Evolutionary conservation across 2,888 invertebrate species (phyloP).

Genomic region (Mactromeris polynyma): DNA sequence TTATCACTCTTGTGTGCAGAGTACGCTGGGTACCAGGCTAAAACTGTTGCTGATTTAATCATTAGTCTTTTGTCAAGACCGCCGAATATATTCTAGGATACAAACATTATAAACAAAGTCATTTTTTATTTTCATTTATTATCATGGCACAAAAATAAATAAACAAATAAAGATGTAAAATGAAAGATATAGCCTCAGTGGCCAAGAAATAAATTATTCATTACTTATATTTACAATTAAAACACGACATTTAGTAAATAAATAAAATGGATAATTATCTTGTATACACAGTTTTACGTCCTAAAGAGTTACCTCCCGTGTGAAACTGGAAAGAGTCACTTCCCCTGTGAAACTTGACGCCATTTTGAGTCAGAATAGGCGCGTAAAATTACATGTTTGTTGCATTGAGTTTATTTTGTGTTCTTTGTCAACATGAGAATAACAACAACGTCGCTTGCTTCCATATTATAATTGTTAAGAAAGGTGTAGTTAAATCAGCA

Average conservation of each 20-base stretch:
- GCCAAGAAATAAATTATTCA: background rate
- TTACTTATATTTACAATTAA: background rate
- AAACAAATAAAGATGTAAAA: background rate
- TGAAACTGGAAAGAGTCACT: background rate
- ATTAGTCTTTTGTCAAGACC: no score
- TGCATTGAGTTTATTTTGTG: no score
- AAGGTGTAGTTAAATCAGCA: no score
- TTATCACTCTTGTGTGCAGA: no score
- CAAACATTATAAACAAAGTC: background rate
- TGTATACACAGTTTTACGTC: no score
- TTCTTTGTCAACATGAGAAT: no score
- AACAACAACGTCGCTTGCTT: no score
- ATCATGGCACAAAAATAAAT: conserved; percentile 16
- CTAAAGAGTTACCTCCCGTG: background rate
- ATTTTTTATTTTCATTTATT: background rate
- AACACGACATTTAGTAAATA: background rate
- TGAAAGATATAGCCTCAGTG: background rate
- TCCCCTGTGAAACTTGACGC: background rate
- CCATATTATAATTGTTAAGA: no score
- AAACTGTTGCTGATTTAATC: no score
- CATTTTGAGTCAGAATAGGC: background rate
- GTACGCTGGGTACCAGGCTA: no score
- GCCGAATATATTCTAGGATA: background rate
- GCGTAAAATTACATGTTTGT: no score
- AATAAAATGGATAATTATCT: background rate